These are phyloP conservation scores for Eubasilissa regina DNA, from an alignment of 1,140 invertebrate genomes.

Conservation along the genomic window DNA sequence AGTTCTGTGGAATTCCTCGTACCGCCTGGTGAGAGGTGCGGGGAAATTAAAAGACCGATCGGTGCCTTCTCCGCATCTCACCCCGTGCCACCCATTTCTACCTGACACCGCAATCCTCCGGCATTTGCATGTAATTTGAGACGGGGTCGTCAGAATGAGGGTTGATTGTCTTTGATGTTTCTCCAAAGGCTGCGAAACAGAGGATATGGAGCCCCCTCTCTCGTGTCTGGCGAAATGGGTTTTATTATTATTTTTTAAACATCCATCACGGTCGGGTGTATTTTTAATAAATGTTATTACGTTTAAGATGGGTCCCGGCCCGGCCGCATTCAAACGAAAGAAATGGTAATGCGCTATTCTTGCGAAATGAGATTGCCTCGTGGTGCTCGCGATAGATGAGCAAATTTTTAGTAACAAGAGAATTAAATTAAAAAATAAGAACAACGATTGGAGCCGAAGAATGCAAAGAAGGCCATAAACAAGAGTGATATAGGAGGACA, in stretches of 20 bases:
- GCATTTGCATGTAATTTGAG: constrained; percentile 59
- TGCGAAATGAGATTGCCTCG: constrained; percentile 3
- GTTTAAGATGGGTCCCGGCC: constrained; percentile 31
- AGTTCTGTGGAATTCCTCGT: neutral
- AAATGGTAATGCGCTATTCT: constrained; percentile 20
- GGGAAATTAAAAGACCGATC: constrained; percentile 57
- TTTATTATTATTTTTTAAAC: constrained; percentile 57
- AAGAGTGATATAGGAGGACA: too few species aligned
- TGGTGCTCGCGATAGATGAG: neutral
- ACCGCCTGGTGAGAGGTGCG: neutral
- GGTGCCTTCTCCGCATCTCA: neutral
- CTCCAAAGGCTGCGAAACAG: constrained; percentile 15
- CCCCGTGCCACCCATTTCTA: neutral
- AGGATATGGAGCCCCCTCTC: constrained; percentile 8
- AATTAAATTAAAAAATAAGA: too few species aligned
- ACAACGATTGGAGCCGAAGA: too few species aligned
- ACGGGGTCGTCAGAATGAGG: constrained; percentile 12
- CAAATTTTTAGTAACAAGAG: too few species aligned
- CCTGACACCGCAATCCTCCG: constrained; percentile 38
- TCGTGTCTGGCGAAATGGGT: constrained; percentile 32
- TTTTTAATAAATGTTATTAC: constrained; percentile 59
- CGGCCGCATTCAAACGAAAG: constrained; percentile 29
- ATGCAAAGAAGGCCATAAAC: too few species aligned
- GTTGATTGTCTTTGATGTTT: constrained; percentile 58
- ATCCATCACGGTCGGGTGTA: constrained; percentile 43